These are phyloP conservation scores for Magallana angulata DNA, from an alignment of 1,140 invertebrate species.

Conservation along the genomic window DNA sequence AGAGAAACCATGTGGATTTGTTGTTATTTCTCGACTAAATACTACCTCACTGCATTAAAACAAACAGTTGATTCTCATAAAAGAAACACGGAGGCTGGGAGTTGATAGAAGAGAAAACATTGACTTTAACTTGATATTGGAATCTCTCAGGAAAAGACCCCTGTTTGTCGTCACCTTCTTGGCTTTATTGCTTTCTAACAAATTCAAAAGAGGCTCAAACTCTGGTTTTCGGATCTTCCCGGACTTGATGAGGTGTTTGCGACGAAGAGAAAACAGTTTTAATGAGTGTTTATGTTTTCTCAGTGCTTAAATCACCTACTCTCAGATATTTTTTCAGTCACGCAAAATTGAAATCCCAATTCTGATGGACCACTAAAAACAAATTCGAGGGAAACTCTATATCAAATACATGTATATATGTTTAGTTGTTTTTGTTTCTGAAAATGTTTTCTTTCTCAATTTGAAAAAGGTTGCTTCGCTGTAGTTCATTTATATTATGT, in stretches of 20 bases:
- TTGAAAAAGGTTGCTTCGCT: too few relatives aligned
- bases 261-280: slow-evolving; percentile 7
- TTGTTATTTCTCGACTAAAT: slow-evolving; percentile 51
- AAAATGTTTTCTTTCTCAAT: too few relatives aligned
- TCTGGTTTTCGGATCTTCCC: slow-evolving; percentile 38
- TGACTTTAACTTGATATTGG: slow-evolving; percentile 42
- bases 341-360: slow-evolving; percentile 9
- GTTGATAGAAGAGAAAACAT: slow-evolving; percentile 49
- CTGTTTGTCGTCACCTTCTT: slow-evolving; percentile 33
- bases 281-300: slow-evolving; percentile 35
- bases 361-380: background rate
- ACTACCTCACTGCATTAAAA: slow-evolving; percentile 44
- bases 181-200: slow-evolving; percentile 20
- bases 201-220: background rate
- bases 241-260: slow-evolving; percentile 7
- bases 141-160: slow-evolving; percentile 21
- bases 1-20: slow-evolving; percentile 49
- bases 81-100: slow-evolving; percentile 46
- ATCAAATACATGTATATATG: background rate
- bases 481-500: too few relatives aligned
- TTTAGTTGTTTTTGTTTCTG: too few relatives aligned
- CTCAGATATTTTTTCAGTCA: background rate
- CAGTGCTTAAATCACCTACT: background rate
- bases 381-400: background rate
- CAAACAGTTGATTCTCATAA: slow-evolving; percentile 58